Percentiles rank a stretch among this genome's conserved stretches.
phyloP scores from a whole-genome alignment of 2,888 invertebrate species.

The Anticlea derivata region DNA sequence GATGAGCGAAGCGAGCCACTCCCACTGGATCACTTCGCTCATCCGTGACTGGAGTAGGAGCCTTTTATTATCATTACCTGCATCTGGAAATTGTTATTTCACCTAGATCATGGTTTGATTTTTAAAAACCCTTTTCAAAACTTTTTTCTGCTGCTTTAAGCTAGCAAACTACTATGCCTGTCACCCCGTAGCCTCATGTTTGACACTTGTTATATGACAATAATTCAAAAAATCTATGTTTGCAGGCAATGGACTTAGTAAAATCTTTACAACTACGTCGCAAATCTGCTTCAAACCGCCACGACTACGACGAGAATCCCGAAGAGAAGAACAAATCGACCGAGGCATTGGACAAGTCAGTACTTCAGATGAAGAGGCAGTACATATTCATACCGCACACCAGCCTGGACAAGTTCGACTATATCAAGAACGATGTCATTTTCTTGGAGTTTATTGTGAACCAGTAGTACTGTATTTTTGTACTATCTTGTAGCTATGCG shows the following conservation, averaged over 20 bases:
- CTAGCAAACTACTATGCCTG: too few relatives aligned
- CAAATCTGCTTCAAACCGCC: conserved; percentile 67
- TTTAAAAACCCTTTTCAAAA: too few relatives aligned
- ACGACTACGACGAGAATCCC: conserved; percentile 61
- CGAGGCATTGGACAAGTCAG: conserved; percentile 62
- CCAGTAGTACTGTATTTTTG: conserved; percentile 40
- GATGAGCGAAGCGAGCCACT: too few relatives aligned
- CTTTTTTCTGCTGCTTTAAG: too few relatives aligned
- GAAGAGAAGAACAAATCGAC: conserved; percentile 57
- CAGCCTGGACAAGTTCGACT: conserved; percentile 84
- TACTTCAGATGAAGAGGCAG: conserved; percentile 73
- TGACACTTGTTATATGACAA: too few relatives aligned
- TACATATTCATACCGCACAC: conserved; percentile 88
- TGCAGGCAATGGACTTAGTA: conserved; percentile 85
- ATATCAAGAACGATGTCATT: conserved; percentile 84
- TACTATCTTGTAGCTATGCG: not conserved
- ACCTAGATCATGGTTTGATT: too few relatives aligned
- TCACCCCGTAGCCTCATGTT: too few relatives aligned
- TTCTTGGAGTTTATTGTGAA: conserved; percentile 84
- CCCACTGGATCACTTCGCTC: too few relatives aligned
- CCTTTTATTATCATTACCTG: too few relatives aligned
- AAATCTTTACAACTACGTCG: conserved; percentile 82
- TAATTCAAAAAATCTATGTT: too few relatives aligned
- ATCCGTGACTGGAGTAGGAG: too few relatives aligned
- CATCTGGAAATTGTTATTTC: too few relatives aligned